Evolutionary conservation across 2,113 vertebrate species (phyloP).

Genomic region (Archilochus colubris): DNA sequence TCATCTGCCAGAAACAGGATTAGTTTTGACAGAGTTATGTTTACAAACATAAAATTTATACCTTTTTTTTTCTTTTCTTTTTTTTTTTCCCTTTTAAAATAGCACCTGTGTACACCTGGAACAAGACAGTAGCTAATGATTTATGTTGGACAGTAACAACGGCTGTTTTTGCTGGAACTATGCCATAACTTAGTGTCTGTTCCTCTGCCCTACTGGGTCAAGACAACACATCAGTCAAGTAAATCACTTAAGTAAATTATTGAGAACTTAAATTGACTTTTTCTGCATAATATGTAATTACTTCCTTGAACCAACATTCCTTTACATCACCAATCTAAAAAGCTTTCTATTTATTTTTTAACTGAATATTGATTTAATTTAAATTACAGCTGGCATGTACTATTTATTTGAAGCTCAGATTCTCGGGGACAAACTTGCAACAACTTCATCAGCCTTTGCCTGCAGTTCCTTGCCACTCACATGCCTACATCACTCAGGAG

Average conservation of each 20-base stretch:
- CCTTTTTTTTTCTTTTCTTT: background rate
- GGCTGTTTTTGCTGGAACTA: constrained; percentile 77
- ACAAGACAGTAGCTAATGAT: constrained; percentile 73
- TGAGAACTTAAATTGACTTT: constrained; percentile 68
- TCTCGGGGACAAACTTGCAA: background rate
- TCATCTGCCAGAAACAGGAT: constrained; percentile 80
- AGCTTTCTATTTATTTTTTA: constrained; percentile 68
- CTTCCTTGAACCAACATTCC: constrained; percentile 72
- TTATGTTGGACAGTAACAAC: constrained; percentile 71
- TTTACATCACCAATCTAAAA: constrained; percentile 56
- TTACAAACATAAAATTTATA: constrained; percentile 77
- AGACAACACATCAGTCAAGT: constrained; percentile 71
- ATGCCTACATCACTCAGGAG: background rate
- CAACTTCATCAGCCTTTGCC: background rate
- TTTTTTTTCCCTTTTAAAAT: background rate
- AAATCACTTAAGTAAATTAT: constrained; percentile 70
- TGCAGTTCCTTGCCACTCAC: background rate
- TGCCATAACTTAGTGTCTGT: constrained; percentile 78
- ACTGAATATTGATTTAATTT: constrained; percentile 64
- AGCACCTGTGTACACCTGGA: constrained; percentile 82
- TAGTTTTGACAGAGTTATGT: constrained; percentile 75
- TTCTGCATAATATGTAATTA: constrained; percentile 71
- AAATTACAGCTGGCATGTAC: constrained; percentile 18
- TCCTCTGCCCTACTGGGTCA: constrained; percentile 78
- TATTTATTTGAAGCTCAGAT: constrained; percentile 10